phyloP scores from a whole-genome alignment of 2,888 invertebrate genomes.

The Lithophane semibrunnea region DNA sequence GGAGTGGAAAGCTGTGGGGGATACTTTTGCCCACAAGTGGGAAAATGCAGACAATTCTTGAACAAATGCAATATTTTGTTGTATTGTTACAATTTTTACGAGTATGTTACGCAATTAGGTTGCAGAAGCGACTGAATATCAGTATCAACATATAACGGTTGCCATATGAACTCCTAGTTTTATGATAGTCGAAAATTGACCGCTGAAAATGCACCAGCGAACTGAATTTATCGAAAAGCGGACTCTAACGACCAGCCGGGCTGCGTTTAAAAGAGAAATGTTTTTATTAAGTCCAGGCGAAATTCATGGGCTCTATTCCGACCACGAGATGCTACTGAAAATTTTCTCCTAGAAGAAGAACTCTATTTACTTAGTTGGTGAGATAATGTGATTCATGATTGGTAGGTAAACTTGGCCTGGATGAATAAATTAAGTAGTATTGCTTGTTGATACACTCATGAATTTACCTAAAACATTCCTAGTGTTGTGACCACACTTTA shows the following conservation, averaged over 20 bases:
- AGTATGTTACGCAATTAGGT: neutral
- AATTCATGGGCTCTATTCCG: conserved; percentile 37
- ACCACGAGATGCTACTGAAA: conserved; percentile 23
- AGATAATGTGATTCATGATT: conserved; percentile 21
- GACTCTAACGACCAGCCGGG: conserved; percentile 42
- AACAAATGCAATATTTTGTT: neutral
- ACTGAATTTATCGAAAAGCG: conserved; percentile 45
- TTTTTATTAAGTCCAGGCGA: conserved; percentile 50
- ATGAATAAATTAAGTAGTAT: neutral
- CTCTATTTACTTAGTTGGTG: conserved; percentile 6
- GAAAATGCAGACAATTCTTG: neutral
- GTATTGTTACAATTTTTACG: neutral
- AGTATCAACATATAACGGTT: conserved; percentile 7
- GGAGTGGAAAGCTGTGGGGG: too few species aligned
- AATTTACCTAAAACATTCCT: neutral
- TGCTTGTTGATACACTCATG: neutral
- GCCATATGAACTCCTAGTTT: conserved; percentile 24
- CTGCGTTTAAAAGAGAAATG: conserved; percentile 46
- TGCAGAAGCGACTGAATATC: neutral
- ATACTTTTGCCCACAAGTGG: too few species aligned
- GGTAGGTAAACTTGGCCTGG: conserved; percentile 3
- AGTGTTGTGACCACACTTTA: conserved; percentile 34
- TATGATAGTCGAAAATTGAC: conserved; percentile 45
- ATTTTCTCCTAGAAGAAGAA: neutral
- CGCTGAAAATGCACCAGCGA: conserved; percentile 37